Percentiles rank a stretch among this genome's conserved stretches.
These are phyloP conservation scores for Ramphastos sulfuratus DNA, from an alignment of 2,113 vertebrate species.

Conservation along the genomic window DNA sequence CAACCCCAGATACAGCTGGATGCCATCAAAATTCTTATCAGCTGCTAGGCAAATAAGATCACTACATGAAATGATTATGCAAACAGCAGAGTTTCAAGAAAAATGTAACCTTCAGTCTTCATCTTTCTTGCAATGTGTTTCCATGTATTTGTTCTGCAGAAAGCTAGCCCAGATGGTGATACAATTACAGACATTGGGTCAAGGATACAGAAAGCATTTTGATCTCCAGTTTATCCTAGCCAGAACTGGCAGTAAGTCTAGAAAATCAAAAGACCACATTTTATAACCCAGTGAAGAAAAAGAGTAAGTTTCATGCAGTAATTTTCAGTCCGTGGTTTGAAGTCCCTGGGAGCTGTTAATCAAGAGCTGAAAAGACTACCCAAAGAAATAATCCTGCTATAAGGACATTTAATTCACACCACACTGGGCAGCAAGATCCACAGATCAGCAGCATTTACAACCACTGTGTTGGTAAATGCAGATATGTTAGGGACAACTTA, in stretches of 20 bases:
- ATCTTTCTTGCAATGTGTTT: neutral
- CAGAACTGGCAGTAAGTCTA: neutral
- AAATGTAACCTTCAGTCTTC: neutral
- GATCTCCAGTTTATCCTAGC: neutral
- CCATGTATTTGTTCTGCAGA: neutral
- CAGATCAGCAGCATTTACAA: neutral
- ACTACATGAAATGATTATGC: neutral
- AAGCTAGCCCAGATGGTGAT: neutral
- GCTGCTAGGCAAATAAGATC: neutral
- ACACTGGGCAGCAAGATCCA: neutral
- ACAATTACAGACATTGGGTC: neutral
- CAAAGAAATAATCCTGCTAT: neutral
- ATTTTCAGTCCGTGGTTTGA: neutral
- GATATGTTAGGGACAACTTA: neutral
- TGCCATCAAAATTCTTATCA: constrained; percentile 9
- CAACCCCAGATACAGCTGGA: neutral
- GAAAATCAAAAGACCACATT: neutral
- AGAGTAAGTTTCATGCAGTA: neutral
- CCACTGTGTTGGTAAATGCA: neutral
- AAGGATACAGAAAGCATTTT: neutral
- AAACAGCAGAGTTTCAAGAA: neutral
- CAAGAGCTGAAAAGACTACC: neutral
- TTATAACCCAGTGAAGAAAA: neutral
- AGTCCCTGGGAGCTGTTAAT: neutral
- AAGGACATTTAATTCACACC: neutral